Conservation (phyloP, 2,113 vertebrate genomes). For the Entelurus aequoreus region DNA sequence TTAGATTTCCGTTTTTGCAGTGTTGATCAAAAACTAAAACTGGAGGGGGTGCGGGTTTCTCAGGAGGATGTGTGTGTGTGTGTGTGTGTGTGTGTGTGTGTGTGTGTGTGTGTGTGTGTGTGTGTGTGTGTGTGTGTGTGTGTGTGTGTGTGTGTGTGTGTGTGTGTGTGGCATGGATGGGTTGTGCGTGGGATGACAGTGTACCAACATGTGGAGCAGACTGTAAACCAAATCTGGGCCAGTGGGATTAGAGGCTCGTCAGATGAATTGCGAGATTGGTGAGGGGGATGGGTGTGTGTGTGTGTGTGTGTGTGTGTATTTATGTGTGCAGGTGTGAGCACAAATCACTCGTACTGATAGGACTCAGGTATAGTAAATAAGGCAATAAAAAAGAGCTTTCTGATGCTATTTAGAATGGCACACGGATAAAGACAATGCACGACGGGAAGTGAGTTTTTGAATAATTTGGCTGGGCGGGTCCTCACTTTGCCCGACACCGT, state of each 20-base stretch:
- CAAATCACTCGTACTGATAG: constrained; percentile 32
- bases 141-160: constrained; percentile 15
- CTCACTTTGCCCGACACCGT: not conserved
- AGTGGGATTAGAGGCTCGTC: constrained; percentile 60
- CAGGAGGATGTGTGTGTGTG: too few relatives aligned
- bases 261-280: constrained; percentile 51
- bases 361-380: constrained; percentile 40
- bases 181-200: constrained; percentile 17
- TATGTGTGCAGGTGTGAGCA: constrained; percentile 25
- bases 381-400: not conserved
- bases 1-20: too few relatives aligned
- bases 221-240: constrained; percentile 66
- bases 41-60: too few relatives aligned
- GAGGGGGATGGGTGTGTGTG: constrained; percentile 10
- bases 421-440: not conserved
- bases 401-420: not conserved
- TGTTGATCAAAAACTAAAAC: too few relatives aligned
- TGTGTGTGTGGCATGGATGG: constrained; percentile 11
- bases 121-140: constrained; percentile 7
- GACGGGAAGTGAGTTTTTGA: constrained; percentile 2
- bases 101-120: constrained; percentile 10
- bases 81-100: constrained; percentile 2
- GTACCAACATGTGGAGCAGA: constrained; percentile 55
- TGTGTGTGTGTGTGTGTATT: constrained; percentile 1
- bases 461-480: constrained; percentile 32